phyloP scores from a whole-genome alignment of 2,888 invertebrate species.

The Cerastoderma edule region DNA sequence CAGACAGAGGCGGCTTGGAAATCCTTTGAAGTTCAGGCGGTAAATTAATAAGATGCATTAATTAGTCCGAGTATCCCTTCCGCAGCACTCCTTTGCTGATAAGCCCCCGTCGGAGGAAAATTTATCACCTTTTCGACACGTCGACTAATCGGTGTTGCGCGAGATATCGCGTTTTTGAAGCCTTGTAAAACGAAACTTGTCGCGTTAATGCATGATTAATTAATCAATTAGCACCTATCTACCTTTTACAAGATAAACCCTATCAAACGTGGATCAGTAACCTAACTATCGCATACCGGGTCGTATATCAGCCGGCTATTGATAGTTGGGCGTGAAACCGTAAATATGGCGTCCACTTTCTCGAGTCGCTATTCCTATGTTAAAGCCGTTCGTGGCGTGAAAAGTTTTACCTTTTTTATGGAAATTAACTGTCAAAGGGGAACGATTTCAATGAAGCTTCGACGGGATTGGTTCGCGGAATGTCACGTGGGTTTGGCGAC shows the following conservation, averaged over 20 bases:
- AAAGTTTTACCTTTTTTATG: constrained; percentile 21
- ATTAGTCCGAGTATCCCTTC: constrained; percentile 24
- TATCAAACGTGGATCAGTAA: constrained; percentile 12
- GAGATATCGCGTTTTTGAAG: constrained; percentile 13
- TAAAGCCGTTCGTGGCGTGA: constrained; percentile 17
- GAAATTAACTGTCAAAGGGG: constrained; percentile 20
- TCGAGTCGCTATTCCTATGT: constrained; percentile 11
- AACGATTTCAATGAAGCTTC: constrained; percentile 20
- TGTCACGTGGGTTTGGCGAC: constrained; percentile 42
- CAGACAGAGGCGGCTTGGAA: constrained; percentile 21
- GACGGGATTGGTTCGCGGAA: constrained; percentile 38
- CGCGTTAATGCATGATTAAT: constrained; percentile 1
- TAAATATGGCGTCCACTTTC: constrained; percentile 18
- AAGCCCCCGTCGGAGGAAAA: constrained; percentile 10
- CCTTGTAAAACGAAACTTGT: background rate
- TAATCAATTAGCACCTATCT: constrained; percentile 21
- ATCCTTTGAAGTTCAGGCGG: constrained; percentile 33
- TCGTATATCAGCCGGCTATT: constrained; percentile 5
- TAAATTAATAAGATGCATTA: constrained; percentile 42
- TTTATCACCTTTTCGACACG: constrained; percentile 25
- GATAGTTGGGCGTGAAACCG: constrained; percentile 5
- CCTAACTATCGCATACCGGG: background rate
- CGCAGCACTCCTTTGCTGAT: constrained; percentile 5
- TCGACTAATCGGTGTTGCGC: constrained; percentile 13
- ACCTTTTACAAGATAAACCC: background rate